Evolutionary conservation across 2,113 vertebrate species (phyloP).

Genomic region (Pitta sordida): DNA sequence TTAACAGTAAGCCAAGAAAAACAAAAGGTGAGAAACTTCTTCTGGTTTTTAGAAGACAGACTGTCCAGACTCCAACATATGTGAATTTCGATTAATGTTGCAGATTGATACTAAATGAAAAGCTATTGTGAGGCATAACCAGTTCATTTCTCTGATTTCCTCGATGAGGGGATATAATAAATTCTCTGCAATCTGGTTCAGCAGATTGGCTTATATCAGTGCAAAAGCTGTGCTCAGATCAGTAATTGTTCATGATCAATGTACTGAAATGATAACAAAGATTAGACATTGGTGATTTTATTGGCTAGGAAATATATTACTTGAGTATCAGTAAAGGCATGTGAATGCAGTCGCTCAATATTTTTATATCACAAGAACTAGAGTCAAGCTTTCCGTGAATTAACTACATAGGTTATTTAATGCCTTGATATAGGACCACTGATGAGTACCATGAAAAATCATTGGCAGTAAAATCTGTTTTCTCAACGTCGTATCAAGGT

Average conservation of each 20-base stretch:
- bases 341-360: not conserved
- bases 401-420: not conserved
- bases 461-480: not conserved
- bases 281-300: not conserved
- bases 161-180: not conserved
- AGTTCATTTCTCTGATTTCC: not conserved
- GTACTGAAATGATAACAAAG: not conserved
- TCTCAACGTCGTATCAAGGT: not conserved
- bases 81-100: not conserved
- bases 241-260: not conserved
- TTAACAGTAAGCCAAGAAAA: not conserved
- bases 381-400: not conserved
- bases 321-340: not conserved
- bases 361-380: not conserved
- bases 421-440: not conserved
- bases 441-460: not conserved
- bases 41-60: not conserved
- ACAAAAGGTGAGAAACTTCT: not conserved
- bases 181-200: not conserved
- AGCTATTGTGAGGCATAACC: not conserved
- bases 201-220: not conserved
- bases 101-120: not conserved
- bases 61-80: not conserved
- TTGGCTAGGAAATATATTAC: not conserved
- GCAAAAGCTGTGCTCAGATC: not conserved